Percentiles rank a stretch among this genome's conserved stretches.
These are phyloP conservation scores for Temnothorax unifasciatus DNA, from an alignment of 2,888 invertebrate genomes.

Conservation along the genomic window DNA sequence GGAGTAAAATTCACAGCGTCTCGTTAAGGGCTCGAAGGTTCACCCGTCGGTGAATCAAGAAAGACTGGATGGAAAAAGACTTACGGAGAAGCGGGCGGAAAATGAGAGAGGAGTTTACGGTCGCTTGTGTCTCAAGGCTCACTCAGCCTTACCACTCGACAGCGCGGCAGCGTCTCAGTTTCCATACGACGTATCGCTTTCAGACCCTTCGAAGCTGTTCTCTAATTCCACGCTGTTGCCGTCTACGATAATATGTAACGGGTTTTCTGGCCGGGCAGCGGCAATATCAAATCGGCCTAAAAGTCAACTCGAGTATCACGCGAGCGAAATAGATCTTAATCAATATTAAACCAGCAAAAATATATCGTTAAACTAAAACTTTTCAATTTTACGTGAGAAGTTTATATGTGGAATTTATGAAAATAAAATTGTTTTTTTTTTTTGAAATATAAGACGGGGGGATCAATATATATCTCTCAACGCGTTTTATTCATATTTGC, in stretches of 20 bases:
- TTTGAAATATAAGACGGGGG: neutral
- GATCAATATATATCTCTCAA: too few species aligned
- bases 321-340: neutral
- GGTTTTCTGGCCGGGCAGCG: conserved; percentile 59
- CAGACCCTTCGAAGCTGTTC: conserved; percentile 66
- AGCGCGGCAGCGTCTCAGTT: conserved; percentile 69
- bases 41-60: conserved; percentile 26
- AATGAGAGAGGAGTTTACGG: conserved; percentile 68
- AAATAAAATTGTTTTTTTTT: neutral
- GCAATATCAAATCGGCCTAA: conserved; percentile 11
- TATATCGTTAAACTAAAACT: neutral
- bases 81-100: conserved; percentile 19
- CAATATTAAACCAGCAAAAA: neutral
- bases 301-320: conserved; percentile 21
- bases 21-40: conserved; percentile 46
- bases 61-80: conserved; percentile 34
- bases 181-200: conserved; percentile 71
- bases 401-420: neutral
- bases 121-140: conserved; percentile 71
- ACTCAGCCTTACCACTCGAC: conserved; percentile 64
- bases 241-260: conserved; percentile 65
- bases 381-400: neutral
- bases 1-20: conserved; percentile 60
- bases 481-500: neutral
- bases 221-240: conserved; percentile 62